Base-by-base conservation (phyloP, 2,113 vertebrate species). In the Centropristis striata region DNA sequence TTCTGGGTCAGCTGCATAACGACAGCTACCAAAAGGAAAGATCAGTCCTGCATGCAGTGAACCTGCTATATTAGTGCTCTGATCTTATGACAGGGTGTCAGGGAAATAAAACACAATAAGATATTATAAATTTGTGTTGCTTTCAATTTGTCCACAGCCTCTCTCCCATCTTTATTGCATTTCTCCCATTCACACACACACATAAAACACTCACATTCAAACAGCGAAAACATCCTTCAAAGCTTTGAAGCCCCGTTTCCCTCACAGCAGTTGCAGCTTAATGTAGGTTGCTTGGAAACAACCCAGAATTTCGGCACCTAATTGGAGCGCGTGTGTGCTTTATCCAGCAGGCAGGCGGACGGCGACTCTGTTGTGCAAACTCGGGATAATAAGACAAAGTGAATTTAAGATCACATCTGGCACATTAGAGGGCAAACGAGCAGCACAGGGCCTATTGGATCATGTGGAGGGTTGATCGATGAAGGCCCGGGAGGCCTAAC, bases 241-340 rank as follows among this genome's bases (percentile, higher is more conserved):
- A 86, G 84, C 85, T 86, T 88, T 86, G 82, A 85, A 79, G 86
- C 64, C 44, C 37, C 0, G 4, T 71, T 85, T 83, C 82, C 81
- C 85, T 87, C 68, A 8, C 71, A 87, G 86, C 81, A 27, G n/a
- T 41, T 4, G 44, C 63, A 36, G 63, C 72, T 75, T 85, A 70
- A 91, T 92, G 86, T 83, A 79, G 86, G 91, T 92, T 94, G 93
- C 91, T 88, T 92, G 90, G 91, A 94, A 93, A 92, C 92, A 85
- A 89, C 86, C 86, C 88, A 85, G 82, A 87, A 87, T 49, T 86
- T 80, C 75, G 78, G 70, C 51, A 60, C 72, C 64, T 89, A 87
- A 92, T 87, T 88, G 88, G 82, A 77, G 79, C 12, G 41, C 28
- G 81, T 15, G 0, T 23, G 50, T 57, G 58, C 51, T 64, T 46